These are phyloP conservation scores for Diorhabda sublineata DNA, from an alignment of 1,140 invertebrate genomes.

Conservation along the genomic window DNA sequence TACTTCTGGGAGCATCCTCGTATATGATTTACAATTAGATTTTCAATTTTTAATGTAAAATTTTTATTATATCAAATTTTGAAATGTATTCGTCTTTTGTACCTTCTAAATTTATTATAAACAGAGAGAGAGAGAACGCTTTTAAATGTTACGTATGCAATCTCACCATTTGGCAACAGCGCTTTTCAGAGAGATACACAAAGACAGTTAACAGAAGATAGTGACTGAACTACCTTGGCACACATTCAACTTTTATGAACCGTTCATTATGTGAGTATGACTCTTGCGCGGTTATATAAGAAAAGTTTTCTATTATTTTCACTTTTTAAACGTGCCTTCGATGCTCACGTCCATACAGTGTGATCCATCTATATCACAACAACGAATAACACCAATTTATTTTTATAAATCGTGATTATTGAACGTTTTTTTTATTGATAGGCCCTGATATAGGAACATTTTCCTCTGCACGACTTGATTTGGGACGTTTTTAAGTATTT, in stretches of 20 bases:
- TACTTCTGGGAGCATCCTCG: no score
- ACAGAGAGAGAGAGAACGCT: neutral
- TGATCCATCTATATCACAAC: neutral
- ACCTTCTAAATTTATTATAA: no score
- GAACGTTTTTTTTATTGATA: no score
- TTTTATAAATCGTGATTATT: no score
- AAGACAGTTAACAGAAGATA: constrained; percentile 17
- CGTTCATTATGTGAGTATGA: constrained; percentile 39
- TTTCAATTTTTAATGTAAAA: no score
- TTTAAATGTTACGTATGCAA: neutral
- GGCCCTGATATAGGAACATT: no score
- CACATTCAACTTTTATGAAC: constrained; percentile 41
- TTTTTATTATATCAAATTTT: no score
- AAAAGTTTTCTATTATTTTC: constrained; percentile 46
- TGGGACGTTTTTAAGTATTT: no score
- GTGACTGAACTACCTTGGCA: constrained; percentile 44
- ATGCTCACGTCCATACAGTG: constrained; percentile 19
- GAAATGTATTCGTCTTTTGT: no score
- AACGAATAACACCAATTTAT: no score
- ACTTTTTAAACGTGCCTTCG: constrained; percentile 43
- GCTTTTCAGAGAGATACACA: constrained; percentile 9
- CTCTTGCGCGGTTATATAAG: constrained; percentile 44
- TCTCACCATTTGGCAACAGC: neutral
- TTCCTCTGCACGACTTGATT: no score
- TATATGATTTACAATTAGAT: no score